Percentiles rank a stretch among this genome's conserved stretches.
Conservation (phyloP, 2,797 vertebrate genomes). For the Clamator glandarius region DNA sequence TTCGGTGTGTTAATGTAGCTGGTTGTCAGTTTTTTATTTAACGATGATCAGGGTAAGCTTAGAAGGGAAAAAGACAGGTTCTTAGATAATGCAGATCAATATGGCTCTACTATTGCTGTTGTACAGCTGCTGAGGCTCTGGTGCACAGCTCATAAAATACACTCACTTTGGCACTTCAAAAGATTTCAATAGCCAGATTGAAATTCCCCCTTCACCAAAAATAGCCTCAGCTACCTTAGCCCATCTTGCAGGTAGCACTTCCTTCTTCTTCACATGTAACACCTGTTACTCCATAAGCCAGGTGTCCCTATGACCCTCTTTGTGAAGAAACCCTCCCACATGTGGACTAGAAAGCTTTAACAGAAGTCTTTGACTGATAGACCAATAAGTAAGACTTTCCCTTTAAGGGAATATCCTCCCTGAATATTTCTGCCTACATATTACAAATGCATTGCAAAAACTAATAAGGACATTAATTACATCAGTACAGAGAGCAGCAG, state of each 20-base stretch:
- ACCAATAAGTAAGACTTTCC: not conserved
- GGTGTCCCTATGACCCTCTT: not conserved
- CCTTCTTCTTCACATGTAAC: not conserved
- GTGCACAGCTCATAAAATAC: not conserved
- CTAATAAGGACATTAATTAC: slow-evolving; percentile 38
- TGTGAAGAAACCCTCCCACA: not conserved
- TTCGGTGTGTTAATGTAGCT: not conserved
- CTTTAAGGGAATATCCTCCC: not conserved
- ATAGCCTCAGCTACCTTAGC: not conserved
- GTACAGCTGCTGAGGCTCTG: not conserved
- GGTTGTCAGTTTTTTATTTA: not conserved
- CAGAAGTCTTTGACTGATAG: not conserved
- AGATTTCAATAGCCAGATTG: not conserved
- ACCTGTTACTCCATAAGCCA: not conserved
- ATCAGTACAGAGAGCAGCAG: not conserved
- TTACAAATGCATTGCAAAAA: not conserved
- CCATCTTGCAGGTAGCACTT: not conserved
- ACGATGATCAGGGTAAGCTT: not conserved
- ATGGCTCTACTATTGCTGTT: not conserved
- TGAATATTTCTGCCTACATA: not conserved
- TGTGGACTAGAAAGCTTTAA: not conserved
- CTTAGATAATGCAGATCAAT: not conserved
- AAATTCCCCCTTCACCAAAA: not conserved
- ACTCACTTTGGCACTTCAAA: not conserved
- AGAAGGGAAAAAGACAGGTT: not conserved